Evolutionary conservation across 2,888 invertebrate genomes (phyloP), one percentile per base, ranked within the genome.

Genomic region (Volucella inanis): DNA sequence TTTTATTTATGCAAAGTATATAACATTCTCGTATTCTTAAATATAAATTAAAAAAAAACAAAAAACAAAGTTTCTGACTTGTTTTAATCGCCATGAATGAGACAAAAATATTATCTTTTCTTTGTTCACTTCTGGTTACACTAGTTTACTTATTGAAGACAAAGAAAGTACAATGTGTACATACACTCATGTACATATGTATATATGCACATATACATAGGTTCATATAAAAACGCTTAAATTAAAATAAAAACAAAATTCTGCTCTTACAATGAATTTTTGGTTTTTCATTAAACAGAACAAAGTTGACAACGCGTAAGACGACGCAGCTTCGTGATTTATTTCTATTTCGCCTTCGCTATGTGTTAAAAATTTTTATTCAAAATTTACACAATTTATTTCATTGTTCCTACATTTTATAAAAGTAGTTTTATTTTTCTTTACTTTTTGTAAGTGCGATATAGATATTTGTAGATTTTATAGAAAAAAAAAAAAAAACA

Each of bases 11-110:
- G 54, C 54, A 38, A 31, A 54, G 54, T 54, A 31, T 39, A 47
- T 47, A 49, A 6, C 49, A 64, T 49, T 50, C 50, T 50, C n/a
- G 41, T 41, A 39, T 65, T 50, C 4, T 41, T 65, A 65, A 50
- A n/a, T 65, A 49, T 18, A 50, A 49, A 49, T 6, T 10, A 49
- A 31, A 64, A 62, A 50, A 57, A 14, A 57, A 14, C 3, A 3
- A 8, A 59, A 31, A 31, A 39, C 2, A 49, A 2, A 4, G 15
- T 50, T 15, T 61, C 45, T 8, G 22, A 11, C 4, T 14, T 38
- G 15, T 14, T 8, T 14, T 6, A 38, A 12, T 9, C n/a, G 15
- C 18, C 18, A 15, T 11, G 39, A 65, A 39, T 49, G 50, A 49
- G 64, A 64, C 39, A 41, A 18, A 12, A 50, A 65, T 18, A 9